A percentile compares a stretch with the other conserved stretches of the same genome.
Evolutionary conservation across 2,888 invertebrate genomes (phyloP).

Genomic region (Ormyrus pomaceus): DNA sequence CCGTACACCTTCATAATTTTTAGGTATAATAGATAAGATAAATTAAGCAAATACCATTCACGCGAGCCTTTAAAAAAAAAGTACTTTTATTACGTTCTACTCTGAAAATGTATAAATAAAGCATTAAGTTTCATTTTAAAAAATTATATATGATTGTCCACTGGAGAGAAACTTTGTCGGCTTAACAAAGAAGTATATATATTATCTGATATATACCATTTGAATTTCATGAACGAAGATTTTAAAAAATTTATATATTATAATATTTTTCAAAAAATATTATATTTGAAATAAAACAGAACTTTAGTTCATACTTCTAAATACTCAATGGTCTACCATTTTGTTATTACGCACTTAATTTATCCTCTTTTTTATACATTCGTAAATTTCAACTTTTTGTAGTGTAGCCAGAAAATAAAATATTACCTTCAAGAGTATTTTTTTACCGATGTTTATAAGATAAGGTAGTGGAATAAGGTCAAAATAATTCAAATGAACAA

Average conservation of each 20-base stretch:
- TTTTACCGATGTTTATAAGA: background rate
- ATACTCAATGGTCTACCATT: conserved; percentile 25
- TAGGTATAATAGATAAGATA: conserved; percentile 15
- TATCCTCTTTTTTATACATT: conserved; percentile 9
- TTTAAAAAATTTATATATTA: conserved; percentile 44
- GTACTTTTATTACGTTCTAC: conserved; percentile 23
- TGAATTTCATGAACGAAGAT: conserved; percentile 39
- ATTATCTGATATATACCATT: conserved; percentile 34
- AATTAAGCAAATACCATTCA: conserved; percentile 23
- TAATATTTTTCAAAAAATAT: conserved; percentile 50
- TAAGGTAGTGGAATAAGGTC: background rate
- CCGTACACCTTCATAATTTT: conserved; percentile 48
- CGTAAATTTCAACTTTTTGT: conserved; percentile 10
- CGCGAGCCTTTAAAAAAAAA: conserved; percentile 18
- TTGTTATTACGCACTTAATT: background rate
- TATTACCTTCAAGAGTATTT: background rate
- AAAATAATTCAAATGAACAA: conserved; percentile 45
- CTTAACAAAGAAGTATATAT: conserved; percentile 44
- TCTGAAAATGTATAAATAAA: conserved; percentile 28
- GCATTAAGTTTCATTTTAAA: conserved; percentile 25
- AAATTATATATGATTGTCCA: conserved; percentile 19
- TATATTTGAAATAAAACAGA: conserved; percentile 48
- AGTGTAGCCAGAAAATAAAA: background rate
- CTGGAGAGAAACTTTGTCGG: conserved; percentile 7
- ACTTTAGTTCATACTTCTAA: conserved; percentile 37